These are phyloP conservation scores for Macrotrachela quadricornifera DNA, from an alignment of 1,140 invertebrate species.

Conservation along the genomic window DNA sequence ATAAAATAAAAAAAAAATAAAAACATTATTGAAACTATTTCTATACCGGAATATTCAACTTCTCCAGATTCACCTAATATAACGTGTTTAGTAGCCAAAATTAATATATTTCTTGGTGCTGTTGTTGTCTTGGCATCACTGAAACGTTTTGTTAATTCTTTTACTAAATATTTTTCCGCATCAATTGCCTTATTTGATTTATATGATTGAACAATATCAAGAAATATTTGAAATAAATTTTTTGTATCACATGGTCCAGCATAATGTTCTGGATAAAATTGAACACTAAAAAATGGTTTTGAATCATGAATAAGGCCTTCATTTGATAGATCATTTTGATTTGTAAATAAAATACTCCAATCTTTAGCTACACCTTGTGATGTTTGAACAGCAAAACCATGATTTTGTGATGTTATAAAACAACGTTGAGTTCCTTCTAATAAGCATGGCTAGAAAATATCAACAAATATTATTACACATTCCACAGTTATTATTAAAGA, in stretches of 20 bases:
- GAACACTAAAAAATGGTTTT: slow-evolving; percentile 66
- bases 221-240: slow-evolving; percentile 76
- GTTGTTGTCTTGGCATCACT: background rate
- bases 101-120: slow-evolving; percentile 54
- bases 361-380: slow-evolving; percentile 18
- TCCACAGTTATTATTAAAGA: background rate
- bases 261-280: slow-evolving; percentile 95
- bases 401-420: slow-evolving; percentile 96
- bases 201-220: slow-evolving; percentile 44
- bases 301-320: slow-evolving; percentile 63
- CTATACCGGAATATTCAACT: slow-evolving; percentile 53
- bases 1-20: too few species aligned
- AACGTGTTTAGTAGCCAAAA: slow-evolving; percentile 89
- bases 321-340: slow-evolving; percentile 67
- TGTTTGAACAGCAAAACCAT: slow-evolving; percentile 68
- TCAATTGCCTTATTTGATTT: background rate
- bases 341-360: slow-evolving; percentile 75
- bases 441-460: slow-evolving; percentile 48
- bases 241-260: slow-evolving; percentile 88
- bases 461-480: too few species aligned
- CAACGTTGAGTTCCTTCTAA: slow-evolving; percentile 62
- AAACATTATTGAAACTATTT: slow-evolving; percentile 21
- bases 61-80: slow-evolving; percentile 98
- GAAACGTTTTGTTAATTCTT: slow-evolving; percentile 11
- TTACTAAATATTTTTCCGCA: background rate